phyloP scores from a whole-genome alignment of 1,140 invertebrate species.

The Diuraphis noxia region DNA sequence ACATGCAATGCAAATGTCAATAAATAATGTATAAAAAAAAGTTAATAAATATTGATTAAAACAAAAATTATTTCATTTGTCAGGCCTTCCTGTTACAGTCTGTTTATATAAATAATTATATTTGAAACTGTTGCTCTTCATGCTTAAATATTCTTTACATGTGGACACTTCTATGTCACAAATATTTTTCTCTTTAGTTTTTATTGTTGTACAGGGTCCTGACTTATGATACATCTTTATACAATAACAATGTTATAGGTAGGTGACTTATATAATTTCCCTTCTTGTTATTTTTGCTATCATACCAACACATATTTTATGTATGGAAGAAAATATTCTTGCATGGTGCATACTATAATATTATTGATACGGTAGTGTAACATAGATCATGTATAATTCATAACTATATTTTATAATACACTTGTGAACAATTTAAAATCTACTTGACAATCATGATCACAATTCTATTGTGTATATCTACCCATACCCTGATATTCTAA shows the following conservation, averaged over 20 bases:
- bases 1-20: too few species aligned
- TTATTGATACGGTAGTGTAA: not conserved
- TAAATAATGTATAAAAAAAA: too few species aligned
- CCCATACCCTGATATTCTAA: not conserved
- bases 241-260: slow-evolving; percentile 23
- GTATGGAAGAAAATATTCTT: not conserved
- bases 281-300: slow-evolving; percentile 15
- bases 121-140: not conserved
- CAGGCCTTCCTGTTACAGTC: too few species aligned
- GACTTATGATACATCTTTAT: slow-evolving; percentile 11
- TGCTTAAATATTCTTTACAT: not conserved
- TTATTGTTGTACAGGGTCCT: slow-evolving; percentile 41
- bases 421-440: not conserved
- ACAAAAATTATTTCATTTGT: too few species aligned
- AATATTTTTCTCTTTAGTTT: slow-evolving; percentile 6
- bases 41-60: too few species aligned
- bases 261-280: not conserved
- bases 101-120: not conserved
- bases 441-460: slow-evolving; percentile 36
- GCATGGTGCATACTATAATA: not conserved
- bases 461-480: slow-evolving; percentile 14
- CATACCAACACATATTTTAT: not conserved
- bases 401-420: not conserved
- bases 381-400: not conserved
- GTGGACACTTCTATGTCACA: not conserved